Evolutionary conservation across 2,113 vertebrate species (phyloP), one percentile per base, ranked within the genome.

Genomic region (Chauna torquata): DNA sequence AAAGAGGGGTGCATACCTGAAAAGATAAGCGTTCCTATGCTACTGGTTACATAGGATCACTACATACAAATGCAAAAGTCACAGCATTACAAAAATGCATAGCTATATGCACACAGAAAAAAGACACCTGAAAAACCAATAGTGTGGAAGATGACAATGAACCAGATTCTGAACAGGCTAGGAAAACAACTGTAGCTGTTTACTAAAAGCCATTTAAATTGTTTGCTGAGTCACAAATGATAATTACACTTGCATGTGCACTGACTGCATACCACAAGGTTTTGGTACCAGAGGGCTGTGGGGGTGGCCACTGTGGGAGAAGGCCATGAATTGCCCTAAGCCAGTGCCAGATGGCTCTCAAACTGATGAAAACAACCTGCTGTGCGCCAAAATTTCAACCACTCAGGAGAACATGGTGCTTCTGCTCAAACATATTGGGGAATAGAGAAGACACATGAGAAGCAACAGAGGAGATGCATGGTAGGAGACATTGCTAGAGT

Each of bases 201-300:
- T 36, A 42, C 6, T 30, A 44, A 59, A 28, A 89, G 52, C 7
- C 54, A 47, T 36, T 65, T 58, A 68, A 45, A 18, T 14, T 9
- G 32, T 22, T 20, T 69, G n/a, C 24, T 64, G 86, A 91, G 38
- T 4, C n/a, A 88, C 47, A 30, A 17, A 28, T 45, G 19, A 32
- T 52, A 71, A 52, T 22, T 52, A 50, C 16, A 8, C 7, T 8
- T n/a, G 11, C 9, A 58, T 7, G 24, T 0, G 0, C 28, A 36
- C 8, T 6, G 38, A 81, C 18, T 3, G 4, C n/a, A 42, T 0
- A 1, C 25, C 38, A 22, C 14, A 1, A 0, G 8, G 25, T n/a
- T 78, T 57, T 57, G 55, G 34, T 14, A 3, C 12, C 38, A 8
- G 50, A 62, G 44, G 57, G 40, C 9, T 17, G 7, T 0, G 62